Conservation (phyloP, 2,888 invertebrate species). For the Patella pellucida region DNA sequence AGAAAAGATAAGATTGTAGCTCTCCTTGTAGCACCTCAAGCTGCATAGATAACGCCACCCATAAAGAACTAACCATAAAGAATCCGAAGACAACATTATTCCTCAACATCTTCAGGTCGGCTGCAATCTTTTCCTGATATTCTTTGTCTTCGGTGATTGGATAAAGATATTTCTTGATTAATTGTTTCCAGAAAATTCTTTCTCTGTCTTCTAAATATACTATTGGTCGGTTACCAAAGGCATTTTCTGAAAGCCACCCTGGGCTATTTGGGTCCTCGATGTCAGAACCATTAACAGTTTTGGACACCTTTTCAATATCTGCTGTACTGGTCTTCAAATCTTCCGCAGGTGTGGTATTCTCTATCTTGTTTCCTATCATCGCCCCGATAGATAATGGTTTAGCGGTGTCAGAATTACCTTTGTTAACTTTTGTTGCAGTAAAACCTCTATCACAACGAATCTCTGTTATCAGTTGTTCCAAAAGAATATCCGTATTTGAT, state of each 20-base stretch:
- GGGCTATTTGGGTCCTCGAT: constrained; percentile 88
- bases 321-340: not conserved
- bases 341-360: not conserved
- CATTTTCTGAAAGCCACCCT: constrained; percentile 90
- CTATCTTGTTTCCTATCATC: not conserved
- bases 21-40: constrained; percentile 81
- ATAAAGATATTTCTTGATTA: constrained; percentile 92
- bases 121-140: constrained; percentile 52
- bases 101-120: constrained; percentile 51
- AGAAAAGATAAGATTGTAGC: constrained; percentile 78
- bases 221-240: constrained; percentile 90
- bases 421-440: constrained; percentile 18
- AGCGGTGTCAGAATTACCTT: constrained; percentile 16
- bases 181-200: constrained; percentile 92
- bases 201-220: constrained; percentile 87
- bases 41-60: constrained; percentile 98
- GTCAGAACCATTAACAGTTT: not conserved
- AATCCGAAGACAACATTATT: constrained; percentile 61
- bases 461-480: constrained; percentile 51
- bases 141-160: constrained; percentile 93
- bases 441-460: constrained; percentile 28
- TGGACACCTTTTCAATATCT: not conserved
- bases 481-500: constrained; percentile 45
- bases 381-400: not conserved
- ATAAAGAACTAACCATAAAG: constrained; percentile 96